phyloP scores from a whole-genome alignment of 2,888 invertebrate species.

The Abrostola triplasia region DNA sequence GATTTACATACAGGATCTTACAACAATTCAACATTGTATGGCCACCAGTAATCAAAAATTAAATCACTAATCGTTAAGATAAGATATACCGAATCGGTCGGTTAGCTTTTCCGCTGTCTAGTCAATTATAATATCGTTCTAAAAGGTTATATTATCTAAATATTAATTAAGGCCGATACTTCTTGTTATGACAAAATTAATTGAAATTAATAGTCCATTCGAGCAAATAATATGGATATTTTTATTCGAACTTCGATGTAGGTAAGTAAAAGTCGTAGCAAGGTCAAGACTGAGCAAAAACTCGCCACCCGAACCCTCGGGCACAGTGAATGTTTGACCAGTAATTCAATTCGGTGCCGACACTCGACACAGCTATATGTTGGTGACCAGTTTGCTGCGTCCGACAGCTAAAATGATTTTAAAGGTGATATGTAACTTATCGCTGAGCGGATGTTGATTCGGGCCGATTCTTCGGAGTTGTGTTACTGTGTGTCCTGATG shows the following conservation, averaged over 20 bases:
- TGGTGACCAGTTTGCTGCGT: background rate
- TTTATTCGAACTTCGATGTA: slow-evolving; percentile 66
- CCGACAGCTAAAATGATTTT: background rate
- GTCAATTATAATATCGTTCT: slow-evolving; percentile 15
- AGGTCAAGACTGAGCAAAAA: slow-evolving; percentile 67
- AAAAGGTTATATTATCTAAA: slow-evolving; percentile 11
- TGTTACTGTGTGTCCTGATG: slow-evolving; percentile 48
- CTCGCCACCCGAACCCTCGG: slow-evolving; percentile 55
- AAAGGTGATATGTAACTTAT: slow-evolving; percentile 2
- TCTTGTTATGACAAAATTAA: slow-evolving; percentile 64
- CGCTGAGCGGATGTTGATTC: slow-evolving; percentile 22
- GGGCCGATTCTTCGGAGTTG: slow-evolving; percentile 28
- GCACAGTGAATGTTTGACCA: slow-evolving; percentile 45
- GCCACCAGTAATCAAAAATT: background rate
- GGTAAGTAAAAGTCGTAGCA: slow-evolving; percentile 70
- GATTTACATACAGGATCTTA: background rate
- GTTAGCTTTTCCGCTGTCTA: slow-evolving; percentile 10
- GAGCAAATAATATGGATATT: slow-evolving; percentile 61
- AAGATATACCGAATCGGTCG: background rate
- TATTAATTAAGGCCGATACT: slow-evolving; percentile 31
- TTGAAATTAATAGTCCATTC: slow-evolving; percentile 64
- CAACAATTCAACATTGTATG: background rate
- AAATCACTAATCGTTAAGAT: background rate
- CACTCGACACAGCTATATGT: slow-evolving; percentile 6
- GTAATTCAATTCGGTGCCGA: slow-evolving; percentile 43